Evolutionary conservation across 2,888 invertebrate species (phyloP), one percentile per base, ranked within the genome.

Genomic region (Zhuqinia jingwanae): DNA sequence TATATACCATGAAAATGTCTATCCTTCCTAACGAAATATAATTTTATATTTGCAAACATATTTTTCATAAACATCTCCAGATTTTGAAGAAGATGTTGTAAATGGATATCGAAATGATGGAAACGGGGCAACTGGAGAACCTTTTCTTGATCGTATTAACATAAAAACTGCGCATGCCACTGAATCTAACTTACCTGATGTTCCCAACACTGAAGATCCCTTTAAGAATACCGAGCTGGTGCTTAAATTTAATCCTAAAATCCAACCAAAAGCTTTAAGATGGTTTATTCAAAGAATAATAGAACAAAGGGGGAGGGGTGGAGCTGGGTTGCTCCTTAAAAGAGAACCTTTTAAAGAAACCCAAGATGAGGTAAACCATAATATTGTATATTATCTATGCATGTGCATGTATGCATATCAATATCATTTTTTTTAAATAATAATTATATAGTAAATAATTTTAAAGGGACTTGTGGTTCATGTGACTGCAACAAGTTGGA

Each of bases 151-250:
- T 6, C 15, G 11, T 2, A 68, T 80, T 8, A 80, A 80, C 53
- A 80, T 78, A 17, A 17, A 17, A 36, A 8, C 5, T 3, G 5
- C 36, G 8, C 5, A 36, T 3, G 5, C 36, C 3, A 36, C 36
- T 3, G 70, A 80, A 2, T 2, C 36, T 10, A 22, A 56, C 25
- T 30, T 56, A 0, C 70, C 81, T 3, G 73, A 75, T n/a, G 82
- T 82, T 0, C 70, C 36, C 5, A 60, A 45, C 8, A 53, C 73
- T 3, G 85, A 85, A 27, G 85, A 85, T 27, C 85, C 85, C 5
- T 85, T 85, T 17, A 78, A 70, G 15, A 50, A 70, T 10, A 88
- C 88, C 1, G 78, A 81, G 60, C 68, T 88, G 0, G 85, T 88
- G 8, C 15, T 88, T 10, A 81, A 85, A 73, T 85, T 88, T 15